Evolutionary conservation across 1,140 invertebrate species (phyloP), one percentile per base, ranked within the genome.

Genomic region (Brachionus manjavacas): DNA sequence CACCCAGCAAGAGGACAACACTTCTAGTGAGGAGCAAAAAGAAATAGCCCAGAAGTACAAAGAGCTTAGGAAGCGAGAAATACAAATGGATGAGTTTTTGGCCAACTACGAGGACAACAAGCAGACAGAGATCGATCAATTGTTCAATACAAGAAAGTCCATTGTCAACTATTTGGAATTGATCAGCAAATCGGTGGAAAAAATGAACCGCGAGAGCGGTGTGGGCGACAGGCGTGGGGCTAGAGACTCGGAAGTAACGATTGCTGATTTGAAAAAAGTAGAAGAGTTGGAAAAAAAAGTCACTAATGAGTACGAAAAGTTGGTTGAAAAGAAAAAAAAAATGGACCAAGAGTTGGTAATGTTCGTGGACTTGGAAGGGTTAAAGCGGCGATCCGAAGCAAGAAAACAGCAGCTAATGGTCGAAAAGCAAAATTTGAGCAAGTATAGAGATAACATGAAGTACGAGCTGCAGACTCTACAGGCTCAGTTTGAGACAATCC

Each of bases 211-310:
- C 14, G 43, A 28, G 28, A 46, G 23, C 16, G 41, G 31, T 31
- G 23, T 28, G 14, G 46, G 7, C 20, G 12, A 14, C 14, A 74
- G 74, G 20, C 28, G 55, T 16, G 28, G 52, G 2, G 8, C 9
- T 8, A 35, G 25, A 6, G 66, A 74, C 20, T 16, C 64, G 7
- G 66, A 84, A 16, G 60, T 84, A 12, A 70, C 43, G 2, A 84
- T 70, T 72, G 81, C 81, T 39, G 83, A 84, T 78, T 41, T 74
- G 9, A 72, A 49, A 41, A 84, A 84, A 55, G 46, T 84, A 1
- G 83, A 84, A 74, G 43, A 66, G 31, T 8, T 84, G 23, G 70
- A 84, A 64, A 55, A 84, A 76, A 84, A 84, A 78, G 43, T 84
- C 11, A 74, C 46, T 12, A 66, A 84, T n/a, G 83, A 84, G 74